Base-by-base conservation (phyloP, 53 echinoderm and acorn worm genomes). In the Paelopatides confundens region DNA sequence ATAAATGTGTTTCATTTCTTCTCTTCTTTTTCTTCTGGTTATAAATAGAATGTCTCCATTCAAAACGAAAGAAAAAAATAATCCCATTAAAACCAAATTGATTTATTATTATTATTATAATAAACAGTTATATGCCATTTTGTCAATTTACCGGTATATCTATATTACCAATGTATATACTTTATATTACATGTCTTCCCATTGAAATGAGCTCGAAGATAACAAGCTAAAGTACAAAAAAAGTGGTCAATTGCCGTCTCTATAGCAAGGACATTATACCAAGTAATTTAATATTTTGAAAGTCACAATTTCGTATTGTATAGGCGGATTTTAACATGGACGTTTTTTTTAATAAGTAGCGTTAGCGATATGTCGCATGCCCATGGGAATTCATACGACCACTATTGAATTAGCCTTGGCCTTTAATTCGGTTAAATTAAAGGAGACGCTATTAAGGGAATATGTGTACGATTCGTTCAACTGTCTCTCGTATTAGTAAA, bases 371-470 rank as follows among this genome's bases (percentile, higher is more conserved):
- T 12, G 74, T n/a, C 6, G 74, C n/a, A n/a, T n/a, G 24, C 74
- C 27, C 74, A 27, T 28, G 74, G 74, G 46, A 26, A 2, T 27
- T 35, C 6, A 39, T 40, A 39, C 46, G 21, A 13, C 30, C 33
- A 30, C 36, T 68, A 68, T 68, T 32, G 21, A 39, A 74, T 74
- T 74, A 74, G 28, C 74, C 74, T 74, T 74, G 74, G 74, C 38
- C 74, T 74, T 46, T 74, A 26, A 74, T 39, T 74, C 74, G 38
- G 74, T 74, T 74, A 46, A 36, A 74, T 40, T 74, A 46, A n/a
- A 40, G 74, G 14, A 46, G 46, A 74, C 28, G 38, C 26, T 74
- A 39, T 40, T 40, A 74, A 43, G 8, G 43, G 5, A 8, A 43
- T 8, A 43, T 43, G 43, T 43, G 43, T 43, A 1, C 8, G 43